Base-by-base conservation (phyloP, 1,140 invertebrate species). In the Drosophila bocki region DNA sequence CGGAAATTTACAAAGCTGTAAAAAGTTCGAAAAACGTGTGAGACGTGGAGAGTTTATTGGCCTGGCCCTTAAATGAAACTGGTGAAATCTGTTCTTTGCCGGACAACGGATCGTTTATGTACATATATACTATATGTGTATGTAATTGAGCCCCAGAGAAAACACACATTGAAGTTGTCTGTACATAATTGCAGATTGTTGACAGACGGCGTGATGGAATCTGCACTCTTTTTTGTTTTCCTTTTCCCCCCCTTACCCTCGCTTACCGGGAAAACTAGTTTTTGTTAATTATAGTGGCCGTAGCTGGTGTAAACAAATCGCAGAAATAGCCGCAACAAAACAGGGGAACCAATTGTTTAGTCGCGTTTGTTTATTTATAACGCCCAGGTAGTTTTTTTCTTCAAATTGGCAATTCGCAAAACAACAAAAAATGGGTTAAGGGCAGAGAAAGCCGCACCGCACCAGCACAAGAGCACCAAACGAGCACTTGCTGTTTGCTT, bases 211-310 rank as follows among this genome's bases (percentile, higher is more conserved):
- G 44, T 42, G 44, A 61, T 60, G 80, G 59, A 83, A 84, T 70
- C 63, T 47, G 62, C 29, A 50, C 33, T 35, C 45, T 80, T 71
- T 76, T 78, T 42, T 44, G 39, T 58, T 44, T 69, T 67, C 42
- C 51, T 69, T 44, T 44, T 54, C 1, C 51, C 22, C 29, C 29
- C 11, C 17, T 35, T 12, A 7, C 26, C 17, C 9, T 4, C 37
- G 8, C 61, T 59, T 51, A 63, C 57, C 63, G 11, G 45, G 26
- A 70, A 85, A 86, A 86, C 82, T 75, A 86, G 82, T 86, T 85
- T 78, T 56, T 35, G 37, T 7, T 42, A 58, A 59, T 53, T 48
- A 22, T n/a, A 33, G 13, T 42, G 12, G 62, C 15, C 15, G 29
- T n/a, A 60, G 41, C 17, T 11, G 12, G 7, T 29, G 39, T 65